These are phyloP conservation scores for Lagorchestes hirsutus DNA, from an alignment of 2,797 vertebrate species.

Conservation along the genomic window DNA sequence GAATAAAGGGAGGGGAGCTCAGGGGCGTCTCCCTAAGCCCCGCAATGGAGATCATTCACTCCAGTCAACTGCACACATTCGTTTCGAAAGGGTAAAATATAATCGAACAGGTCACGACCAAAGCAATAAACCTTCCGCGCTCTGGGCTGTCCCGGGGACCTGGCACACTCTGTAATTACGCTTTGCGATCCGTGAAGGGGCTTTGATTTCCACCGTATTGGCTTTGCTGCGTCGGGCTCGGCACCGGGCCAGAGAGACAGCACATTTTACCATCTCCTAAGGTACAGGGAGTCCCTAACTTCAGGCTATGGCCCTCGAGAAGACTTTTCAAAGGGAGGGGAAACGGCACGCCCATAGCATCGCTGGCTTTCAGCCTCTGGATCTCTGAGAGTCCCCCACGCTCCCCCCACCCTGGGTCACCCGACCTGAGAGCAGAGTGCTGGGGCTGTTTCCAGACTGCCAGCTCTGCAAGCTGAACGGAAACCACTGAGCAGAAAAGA, in stretches of 20 bases:
- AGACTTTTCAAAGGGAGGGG: neutral
- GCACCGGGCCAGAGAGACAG: neutral
- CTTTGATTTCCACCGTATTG: neutral
- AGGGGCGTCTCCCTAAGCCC: neutral
- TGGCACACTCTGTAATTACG: neutral
- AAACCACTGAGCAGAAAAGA: neutral
- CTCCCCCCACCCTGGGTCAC: neutral
- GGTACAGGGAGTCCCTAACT: neutral
- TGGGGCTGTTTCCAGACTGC: neutral
- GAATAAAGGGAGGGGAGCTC: neutral
- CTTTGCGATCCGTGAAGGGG: neutral
- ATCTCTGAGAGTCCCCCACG: neutral
- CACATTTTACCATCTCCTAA: neutral
- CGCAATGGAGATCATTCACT: neutral
- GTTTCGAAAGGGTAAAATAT: neutral
- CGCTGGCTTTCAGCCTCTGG: neutral
- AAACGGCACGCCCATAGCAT: neutral
- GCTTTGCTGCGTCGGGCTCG: neutral
- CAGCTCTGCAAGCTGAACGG: neutral
- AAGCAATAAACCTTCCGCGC: neutral
- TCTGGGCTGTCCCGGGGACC: slow-evolving; percentile 16
- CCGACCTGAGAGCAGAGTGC: neutral
- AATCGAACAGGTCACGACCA: neutral
- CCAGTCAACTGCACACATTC: neutral
- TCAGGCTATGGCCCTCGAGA: neutral